phyloP scores from a whole-genome alignment of 2,113 vertebrate species.

The Syngnathoides biaculeatus region DNA sequence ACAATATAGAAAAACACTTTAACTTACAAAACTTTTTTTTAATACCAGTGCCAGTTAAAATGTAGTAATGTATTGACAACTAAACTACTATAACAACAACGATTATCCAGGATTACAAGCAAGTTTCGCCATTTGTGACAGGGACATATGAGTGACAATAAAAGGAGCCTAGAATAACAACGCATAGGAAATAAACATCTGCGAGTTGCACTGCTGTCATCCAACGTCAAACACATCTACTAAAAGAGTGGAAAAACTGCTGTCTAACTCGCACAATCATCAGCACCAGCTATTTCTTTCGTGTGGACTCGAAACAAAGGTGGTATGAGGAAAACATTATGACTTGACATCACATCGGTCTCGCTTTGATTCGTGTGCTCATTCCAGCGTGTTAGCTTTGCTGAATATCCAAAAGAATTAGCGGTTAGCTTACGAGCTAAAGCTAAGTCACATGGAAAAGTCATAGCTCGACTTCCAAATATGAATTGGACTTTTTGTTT shows the following conservation, averaged over 20 bases:
- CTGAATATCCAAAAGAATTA: too few relatives aligned
- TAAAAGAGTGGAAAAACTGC: neutral
- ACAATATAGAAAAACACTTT: too few relatives aligned
- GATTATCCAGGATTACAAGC: too few relatives aligned
- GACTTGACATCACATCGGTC: neutral
- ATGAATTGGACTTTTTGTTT: neutral
- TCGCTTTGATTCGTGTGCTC: neutral
- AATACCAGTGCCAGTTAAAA: too few relatives aligned
- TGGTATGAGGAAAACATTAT: neutral
- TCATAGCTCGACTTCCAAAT: neutral
- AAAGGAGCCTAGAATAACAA: neutral
- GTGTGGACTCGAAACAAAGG: neutral
- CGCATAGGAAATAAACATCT: too few relatives aligned
- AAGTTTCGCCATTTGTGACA: too few relatives aligned
- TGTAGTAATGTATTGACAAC: too few relatives aligned
- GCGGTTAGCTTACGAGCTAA: conserved; percentile 8
- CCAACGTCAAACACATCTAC: neutral
- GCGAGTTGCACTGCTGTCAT: too few relatives aligned
- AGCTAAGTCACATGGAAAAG: conserved; percentile 12
- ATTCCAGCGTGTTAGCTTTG: neutral
- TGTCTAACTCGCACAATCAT: neutral
- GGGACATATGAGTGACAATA: too few relatives aligned
- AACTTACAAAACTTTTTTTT: too few relatives aligned
- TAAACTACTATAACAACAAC: too few relatives aligned
- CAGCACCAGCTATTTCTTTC: neutral